Percentiles rank a stretch among this genome's conserved stretches.
Conservation (phyloP, 2,797 vertebrate genomes). For the Gouania willdenowi region DNA sequence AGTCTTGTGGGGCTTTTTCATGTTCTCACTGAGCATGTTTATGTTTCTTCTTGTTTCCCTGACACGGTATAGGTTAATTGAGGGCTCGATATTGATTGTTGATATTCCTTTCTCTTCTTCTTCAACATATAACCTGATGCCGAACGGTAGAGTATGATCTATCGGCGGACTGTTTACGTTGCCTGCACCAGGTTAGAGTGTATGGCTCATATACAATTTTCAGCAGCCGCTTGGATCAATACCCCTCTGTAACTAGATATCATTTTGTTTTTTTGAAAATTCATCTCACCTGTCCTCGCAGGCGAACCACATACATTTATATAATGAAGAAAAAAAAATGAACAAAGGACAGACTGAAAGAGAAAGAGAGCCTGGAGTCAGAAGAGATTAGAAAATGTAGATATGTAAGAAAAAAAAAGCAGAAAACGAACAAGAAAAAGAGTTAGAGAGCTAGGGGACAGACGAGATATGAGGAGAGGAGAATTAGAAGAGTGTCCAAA, state of each 20-base stretch:
- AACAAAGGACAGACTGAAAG: too few species aligned
- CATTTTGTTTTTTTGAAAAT: constrained; percentile 43
- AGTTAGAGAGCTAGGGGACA: too few species aligned
- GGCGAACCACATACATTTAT: constrained; percentile 36
- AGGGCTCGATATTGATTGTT: too few species aligned
- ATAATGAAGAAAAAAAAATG: constrained; percentile 25
- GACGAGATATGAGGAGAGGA: constrained; percentile 43
- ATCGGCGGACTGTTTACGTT: constrained; percentile 33
- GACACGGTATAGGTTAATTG: too few species aligned
- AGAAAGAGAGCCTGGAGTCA: constrained; percentile 18
- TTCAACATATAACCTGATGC: constrained; percentile 13
- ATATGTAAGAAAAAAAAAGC: constrained; percentile 29
- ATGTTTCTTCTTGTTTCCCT: too few species aligned
- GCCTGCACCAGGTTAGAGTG: constrained; percentile 21
- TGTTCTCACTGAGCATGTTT: too few species aligned
- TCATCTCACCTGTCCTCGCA: constrained; percentile 37
- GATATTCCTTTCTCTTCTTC: too few species aligned
- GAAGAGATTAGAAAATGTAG: constrained; percentile 53
- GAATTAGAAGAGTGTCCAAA: constrained; percentile 67
- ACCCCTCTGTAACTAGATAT: constrained; percentile 43
- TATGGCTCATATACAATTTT: constrained; percentile 33
- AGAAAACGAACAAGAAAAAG: constrained; percentile 15
- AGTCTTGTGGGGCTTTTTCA: too few species aligned
- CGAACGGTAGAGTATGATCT: constrained; percentile 35
- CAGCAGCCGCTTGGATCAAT: constrained; percentile 41